Conservation (phyloP, 2,888 invertebrate species). For the Crioceris asparagi region DNA sequence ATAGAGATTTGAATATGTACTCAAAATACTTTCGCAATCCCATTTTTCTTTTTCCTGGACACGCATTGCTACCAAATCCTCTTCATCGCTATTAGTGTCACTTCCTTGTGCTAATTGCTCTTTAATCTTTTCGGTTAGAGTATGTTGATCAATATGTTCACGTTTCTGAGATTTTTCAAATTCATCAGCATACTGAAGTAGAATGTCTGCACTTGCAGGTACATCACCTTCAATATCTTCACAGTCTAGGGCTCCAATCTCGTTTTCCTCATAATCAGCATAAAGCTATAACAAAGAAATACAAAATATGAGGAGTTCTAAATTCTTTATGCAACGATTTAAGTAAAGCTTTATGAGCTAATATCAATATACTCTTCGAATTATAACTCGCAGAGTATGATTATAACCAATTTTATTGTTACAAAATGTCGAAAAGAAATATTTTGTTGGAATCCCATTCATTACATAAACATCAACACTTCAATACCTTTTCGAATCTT, state of each 20-base stretch:
- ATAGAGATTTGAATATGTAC: slow-evolving; percentile 82
- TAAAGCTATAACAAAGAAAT: slow-evolving; percentile 59
- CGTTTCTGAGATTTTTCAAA: slow-evolving; percentile 52
- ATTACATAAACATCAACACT: not conserved
- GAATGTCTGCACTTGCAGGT: slow-evolving; percentile 54
- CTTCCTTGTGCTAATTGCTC: slow-evolving; percentile 19
- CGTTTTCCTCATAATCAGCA: slow-evolving; percentile 76
- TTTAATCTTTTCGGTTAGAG: slow-evolving; percentile 23
- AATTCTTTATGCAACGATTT: too few species aligned
- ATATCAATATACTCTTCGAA: too few species aligned
- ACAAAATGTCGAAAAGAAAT: not conserved
- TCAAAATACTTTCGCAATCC: slow-evolving; percentile 88
- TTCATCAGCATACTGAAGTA: slow-evolving; percentile 64
- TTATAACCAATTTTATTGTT: too few species aligned
- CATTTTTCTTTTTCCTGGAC: slow-evolving; percentile 61
- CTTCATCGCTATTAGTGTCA: slow-evolving; percentile 38
- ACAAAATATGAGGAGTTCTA: too few species aligned
- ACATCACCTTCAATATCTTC: slow-evolving; percentile 81
- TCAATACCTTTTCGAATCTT: slow-evolving; percentile 71
- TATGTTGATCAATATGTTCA: slow-evolving; percentile 46
- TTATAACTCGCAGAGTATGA: too few species aligned
- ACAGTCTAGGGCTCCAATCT: slow-evolving; percentile 80
- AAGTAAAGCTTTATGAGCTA: too few species aligned
- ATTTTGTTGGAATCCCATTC: not conserved
- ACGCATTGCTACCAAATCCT: slow-evolving; percentile 50